Percentiles rank a stretch among this genome's conserved stretches.
phyloP scores from a whole-genome alignment of 2,888 invertebrate species.

The Melinaea marsaeus region DNA sequence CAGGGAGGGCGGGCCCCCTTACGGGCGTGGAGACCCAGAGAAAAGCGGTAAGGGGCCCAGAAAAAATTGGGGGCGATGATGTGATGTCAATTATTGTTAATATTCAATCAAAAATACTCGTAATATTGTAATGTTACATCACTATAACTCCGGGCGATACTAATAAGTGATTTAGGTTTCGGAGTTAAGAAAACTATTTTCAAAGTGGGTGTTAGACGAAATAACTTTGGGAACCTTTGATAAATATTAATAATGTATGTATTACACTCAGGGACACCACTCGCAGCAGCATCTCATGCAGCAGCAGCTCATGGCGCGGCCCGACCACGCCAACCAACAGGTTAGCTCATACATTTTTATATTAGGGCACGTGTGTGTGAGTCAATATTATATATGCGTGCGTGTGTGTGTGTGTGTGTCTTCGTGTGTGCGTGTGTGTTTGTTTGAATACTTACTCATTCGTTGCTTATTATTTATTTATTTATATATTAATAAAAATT shows the following conservation, averaged over 20 bases:
- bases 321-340: conserved; percentile 70
- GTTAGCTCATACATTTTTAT: conserved; percentile 36
- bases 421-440: conserved; percentile 5
- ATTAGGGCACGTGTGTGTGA: not conserved
- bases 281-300: conserved; percentile 76
- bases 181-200: too few relatives aligned
- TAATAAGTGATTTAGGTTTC: too few relatives aligned
- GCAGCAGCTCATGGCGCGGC: conserved; percentile 70
- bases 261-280: conserved; percentile 60
- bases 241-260: conserved; percentile 13
- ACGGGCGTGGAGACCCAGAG: too few relatives aligned
- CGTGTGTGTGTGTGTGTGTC: conserved; percentile 8
- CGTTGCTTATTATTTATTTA: not conserved
- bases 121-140: too few relatives aligned
- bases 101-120: too few relatives aligned
- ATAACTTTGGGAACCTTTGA: not conserved
- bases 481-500: not conserved
- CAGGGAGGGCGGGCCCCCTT: too few relatives aligned
- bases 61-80: too few relatives aligned
- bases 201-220: too few relatives aligned
- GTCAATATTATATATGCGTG: conserved; percentile 2
- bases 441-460: conserved; percentile 9
- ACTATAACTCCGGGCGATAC: too few relatives aligned
- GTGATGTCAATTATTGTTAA: too few relatives aligned
- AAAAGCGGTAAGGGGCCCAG: too few relatives aligned